Evolutionary conservation across 2,113 vertebrate species (phyloP), one percentile per base, ranked within the genome.

Genomic region (Drymodes brunneopygia): DNA sequence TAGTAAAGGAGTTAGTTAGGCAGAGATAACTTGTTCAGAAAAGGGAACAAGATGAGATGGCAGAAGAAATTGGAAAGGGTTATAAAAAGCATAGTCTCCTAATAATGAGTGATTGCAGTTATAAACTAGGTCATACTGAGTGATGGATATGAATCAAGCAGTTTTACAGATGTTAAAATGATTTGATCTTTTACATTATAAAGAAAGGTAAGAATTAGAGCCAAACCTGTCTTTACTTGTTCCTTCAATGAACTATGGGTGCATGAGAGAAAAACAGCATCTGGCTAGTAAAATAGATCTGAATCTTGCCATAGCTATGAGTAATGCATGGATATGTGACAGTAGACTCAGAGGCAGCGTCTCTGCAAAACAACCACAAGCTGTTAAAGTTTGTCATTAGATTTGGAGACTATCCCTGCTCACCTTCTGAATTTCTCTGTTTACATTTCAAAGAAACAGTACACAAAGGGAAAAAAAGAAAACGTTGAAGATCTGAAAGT

Each of bases 1-100:
- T 93, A 95, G 91, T 87, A 94, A 90, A 95, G 47, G 61, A 95
- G 90, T 96, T 95, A 93, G 87, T 94, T 94, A 93, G 84, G 92
- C 80, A 94, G 69, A 79, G 65, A 93, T 90, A 95, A 95, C 90
- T 95, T 93, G 53, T 89, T 96, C 91, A 92, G 74, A 96, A 95
- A 83, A 87, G 25, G 23, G 79, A 88, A 90, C 51, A 93, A 90
- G 56, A 94, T 83, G 80, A 92, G 78, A 91, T 87, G 78, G 70
- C 54, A 91, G 60, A 85, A 94, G 61, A 88, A 94, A 80, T 71
- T 89, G 57, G 45, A 87, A 95, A 70, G 10, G 40, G 40, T 53
- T 92, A 42, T 88, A 86, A 96, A 92, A 91, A 42, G 36, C 64
- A 75, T 53, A 51, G 80, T 50, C 58, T 81, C 35, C 61, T 85